Base-by-base conservation (phyloP, 1,140 invertebrate species). In the Drosophila nannoptera region DNA sequence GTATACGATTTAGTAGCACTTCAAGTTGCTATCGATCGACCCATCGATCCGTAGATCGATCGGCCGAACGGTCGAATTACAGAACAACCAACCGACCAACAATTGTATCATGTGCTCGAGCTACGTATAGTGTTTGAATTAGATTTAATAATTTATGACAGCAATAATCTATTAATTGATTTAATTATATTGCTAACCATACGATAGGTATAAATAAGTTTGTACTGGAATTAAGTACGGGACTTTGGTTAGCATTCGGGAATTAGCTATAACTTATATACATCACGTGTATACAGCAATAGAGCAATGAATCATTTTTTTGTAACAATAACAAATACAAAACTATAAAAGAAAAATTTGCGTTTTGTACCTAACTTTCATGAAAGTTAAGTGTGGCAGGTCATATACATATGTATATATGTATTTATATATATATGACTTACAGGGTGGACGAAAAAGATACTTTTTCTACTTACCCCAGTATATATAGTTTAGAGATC, bases 111-210 rank as follows among this genome's bases (percentile, higher is more conserved):
- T 69, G 60, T 69, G 50, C 56, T 63, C 45, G 50, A 58, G 59
- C 62, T 62, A 48, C 56, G 53, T 61, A 32, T 82, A 75, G 73
- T 78, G 69, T 78, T 81, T 77, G 63, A 71, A 63, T 81, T 84
- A 86, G 81, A 77, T 69, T 84, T 86, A 84, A 60, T 84, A 86
- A 84, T 84, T 84, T 84, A 84, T 84, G 81, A 86, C 82, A 84
- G 63, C 81, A 70, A 66, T 81, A 86, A 77, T 71, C 56, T 81
- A 86, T 71, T 81, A 78, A 52, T 80, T 73, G 73, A 66, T 74
- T 65, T 84, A 84, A 74, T 86, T 82, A 63, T 82, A 82, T 74
- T 77, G 42, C 36, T 58, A 45, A 61, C 22, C 55, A 29, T 81
- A 67, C 50, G 62, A 67, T 76, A 36, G n/a, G 38, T 60, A 62